Evolutionary conservation across 35 echinoderm and acorn worm species (phyloP).

Genomic region (Chiridota heheva): DNA sequence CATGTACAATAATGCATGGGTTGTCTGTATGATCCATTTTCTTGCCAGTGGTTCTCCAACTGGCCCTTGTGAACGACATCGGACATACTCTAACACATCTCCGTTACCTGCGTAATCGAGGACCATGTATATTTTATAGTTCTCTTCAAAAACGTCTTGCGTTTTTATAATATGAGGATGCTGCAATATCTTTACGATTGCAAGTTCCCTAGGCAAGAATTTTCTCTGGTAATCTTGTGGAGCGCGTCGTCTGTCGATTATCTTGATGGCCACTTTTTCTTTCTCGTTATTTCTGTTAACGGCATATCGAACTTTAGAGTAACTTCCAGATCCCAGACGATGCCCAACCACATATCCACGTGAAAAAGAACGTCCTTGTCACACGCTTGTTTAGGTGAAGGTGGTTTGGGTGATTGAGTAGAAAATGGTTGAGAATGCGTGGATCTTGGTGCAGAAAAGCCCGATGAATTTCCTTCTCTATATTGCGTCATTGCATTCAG

Average conservation of each 20-base stretch:
- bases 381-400: constrained; percentile 1
- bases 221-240: constrained; percentile 75
- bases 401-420: background rate
- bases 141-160: constrained; percentile 73
- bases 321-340: constrained; percentile 78
- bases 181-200: constrained; percentile 57
- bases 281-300: constrained; percentile 46
- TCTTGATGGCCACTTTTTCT: constrained; percentile 75
- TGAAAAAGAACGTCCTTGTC: constrained; percentile 60
- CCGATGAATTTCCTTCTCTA: too few relatives aligned
- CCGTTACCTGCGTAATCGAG: constrained; percentile 71
- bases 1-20: constrained; percentile 71
- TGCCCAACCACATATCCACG: constrained; percentile 66
- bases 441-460: background rate
- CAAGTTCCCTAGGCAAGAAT: constrained; percentile 85
- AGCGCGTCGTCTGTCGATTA: constrained; percentile 84
- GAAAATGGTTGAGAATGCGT: background rate
- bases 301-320: constrained; percentile 91
- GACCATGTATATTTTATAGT: constrained; percentile 89
- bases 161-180: constrained; percentile 76
- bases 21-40: constrained; percentile 73
- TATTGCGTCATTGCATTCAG: too few relatives aligned
- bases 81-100: constrained; percentile 83
- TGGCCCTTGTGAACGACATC: constrained; percentile 53
- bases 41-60: constrained; percentile 57